A percentile compares a stretch with the other conserved stretches of the same genome.
phyloP scores from a whole-genome alignment of 2,888 invertebrate genomes.

The Caradrina clavipalpis region DNA sequence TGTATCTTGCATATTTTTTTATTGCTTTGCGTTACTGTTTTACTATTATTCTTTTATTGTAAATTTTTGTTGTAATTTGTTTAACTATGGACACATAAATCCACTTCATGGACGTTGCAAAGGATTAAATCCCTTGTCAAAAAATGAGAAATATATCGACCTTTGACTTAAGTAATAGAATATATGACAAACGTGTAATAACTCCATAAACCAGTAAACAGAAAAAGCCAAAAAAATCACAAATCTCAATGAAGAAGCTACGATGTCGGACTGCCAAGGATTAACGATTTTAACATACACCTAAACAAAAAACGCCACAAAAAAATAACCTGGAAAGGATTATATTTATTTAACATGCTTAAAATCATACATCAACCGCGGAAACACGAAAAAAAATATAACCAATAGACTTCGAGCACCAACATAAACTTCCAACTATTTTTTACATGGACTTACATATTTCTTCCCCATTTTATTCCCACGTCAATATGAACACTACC shows the following conservation, averaged over 20 bases:
- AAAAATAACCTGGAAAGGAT: slow-evolving; percentile 23
- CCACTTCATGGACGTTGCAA: neutral
- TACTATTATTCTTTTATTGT: too few species aligned
- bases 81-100: neutral
- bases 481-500: slow-evolving; percentile 68
- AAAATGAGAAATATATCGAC: neutral
- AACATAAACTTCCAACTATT: slow-evolving; percentile 59
- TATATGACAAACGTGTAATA: neutral
- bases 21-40: too few species aligned
- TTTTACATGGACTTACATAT: slow-evolving; percentile 63
- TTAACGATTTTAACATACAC: slow-evolving; percentile 1
- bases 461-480: slow-evolving; percentile 57
- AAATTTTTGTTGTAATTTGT: neutral
- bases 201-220: neutral
- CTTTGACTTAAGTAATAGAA: neutral
- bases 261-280: neutral
- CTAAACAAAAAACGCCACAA: slow-evolving; percentile 11
- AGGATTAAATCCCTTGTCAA: too few species aligned
- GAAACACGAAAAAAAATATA: slow-evolving; percentile 35
- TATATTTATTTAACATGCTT: slow-evolving; percentile 47
- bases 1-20: neutral
- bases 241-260: neutral
- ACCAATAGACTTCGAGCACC: slow-evolving; percentile 54
- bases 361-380: slow-evolving; percentile 54
- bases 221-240: neutral